Base-by-base conservation (phyloP, 2,888 invertebrate genomes). In the Philereme vetulata region DNA sequence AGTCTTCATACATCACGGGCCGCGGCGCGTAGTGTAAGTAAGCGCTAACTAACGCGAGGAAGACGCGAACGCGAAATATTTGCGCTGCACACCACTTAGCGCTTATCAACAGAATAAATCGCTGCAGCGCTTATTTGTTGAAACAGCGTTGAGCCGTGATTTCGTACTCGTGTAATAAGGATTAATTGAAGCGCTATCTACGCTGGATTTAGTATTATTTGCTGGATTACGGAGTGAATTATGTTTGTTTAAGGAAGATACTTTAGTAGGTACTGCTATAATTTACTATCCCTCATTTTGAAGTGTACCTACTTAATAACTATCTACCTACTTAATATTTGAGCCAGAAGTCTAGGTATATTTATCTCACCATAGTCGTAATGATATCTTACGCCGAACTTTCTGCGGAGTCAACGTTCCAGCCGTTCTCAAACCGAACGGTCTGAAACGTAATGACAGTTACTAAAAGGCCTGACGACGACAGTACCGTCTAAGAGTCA, bases 31-130 rank as follows among this genome's bases (percentile, higher is more conserved):
- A 77, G 71, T 56, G 79, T 78, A 78, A 83, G 81, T 85, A 82
- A 85, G 85, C 82, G 85, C 82, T 85, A 87, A 88, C 86, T 86
- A 87, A 86, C 85, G 84, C 82, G 72, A 80, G 82, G 80, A 83
- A 84, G 84, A 86, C 84, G 84, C 72, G 58, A 71, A 70, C 75
- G 78, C 77, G 82, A 85, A 82, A 85, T 88, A 87, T 88, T 85
- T 82, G 82, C 82, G 78, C 78, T 72, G 81, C 72, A 81, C 77
- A 80, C 82, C 86, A 86, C 83, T 88, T 87, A 84, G 77, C 78
- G 76, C 82, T 76, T 83, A 83, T 83, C 83, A 76, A 71, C 58
- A 61, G 62, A 75, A 74, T 74, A 76, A 76, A 83, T 83, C 81
- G 80, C 73, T 72, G 66, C 71, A 78, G 74, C 76, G 73, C 78